These are phyloP conservation scores for Yponomeuta evonymella DNA, from an alignment of 2,888 invertebrate genomes.

Conservation along the genomic window DNA sequence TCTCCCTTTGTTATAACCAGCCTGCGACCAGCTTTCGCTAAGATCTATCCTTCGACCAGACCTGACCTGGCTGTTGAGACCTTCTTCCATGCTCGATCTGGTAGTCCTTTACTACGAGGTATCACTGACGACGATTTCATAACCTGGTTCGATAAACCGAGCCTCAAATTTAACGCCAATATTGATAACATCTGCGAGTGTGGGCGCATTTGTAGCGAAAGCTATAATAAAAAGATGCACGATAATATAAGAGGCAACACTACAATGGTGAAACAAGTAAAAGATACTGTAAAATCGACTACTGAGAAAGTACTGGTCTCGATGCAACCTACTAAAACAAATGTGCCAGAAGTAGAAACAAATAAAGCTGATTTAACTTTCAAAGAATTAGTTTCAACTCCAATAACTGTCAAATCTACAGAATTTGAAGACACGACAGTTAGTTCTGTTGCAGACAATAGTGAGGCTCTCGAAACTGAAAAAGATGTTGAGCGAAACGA, in stretches of 20 bases:
- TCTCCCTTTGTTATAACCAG: constrained; percentile 78
- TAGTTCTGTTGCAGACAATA: constrained; percentile 12
- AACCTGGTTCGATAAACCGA: constrained; percentile 80
- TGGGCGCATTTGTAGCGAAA: constrained; percentile 66
- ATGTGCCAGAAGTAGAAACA: constrained; percentile 15
- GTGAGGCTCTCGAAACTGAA: constrained; percentile 11
- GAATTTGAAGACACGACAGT: constrained; percentile 16
- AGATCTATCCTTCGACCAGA: constrained; percentile 77
- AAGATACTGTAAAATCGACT: neutral
- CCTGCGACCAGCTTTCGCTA: constrained; percentile 78
- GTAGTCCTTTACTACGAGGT: constrained; percentile 76
- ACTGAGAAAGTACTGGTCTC: neutral
- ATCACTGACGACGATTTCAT: constrained; percentile 80
- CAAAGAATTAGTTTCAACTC: constrained; percentile 5
- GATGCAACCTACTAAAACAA: neutral
- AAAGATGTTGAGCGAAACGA: constrained; percentile 30
- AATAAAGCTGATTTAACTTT: constrained; percentile 17
- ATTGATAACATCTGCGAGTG: constrained; percentile 74
- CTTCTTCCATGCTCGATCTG: constrained; percentile 78
- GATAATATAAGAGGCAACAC: neutral
- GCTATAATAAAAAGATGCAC: constrained; percentile 34
- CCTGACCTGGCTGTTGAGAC: constrained; percentile 79
- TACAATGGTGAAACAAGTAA: neutral
- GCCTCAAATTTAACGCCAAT: constrained; percentile 57
- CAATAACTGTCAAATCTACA: constrained; percentile 13